Evolutionary conservation across 2,797 vertebrate species (phyloP), one percentile per base, ranked within the genome.

Genomic region (Ptychadena robeensis): DNA sequence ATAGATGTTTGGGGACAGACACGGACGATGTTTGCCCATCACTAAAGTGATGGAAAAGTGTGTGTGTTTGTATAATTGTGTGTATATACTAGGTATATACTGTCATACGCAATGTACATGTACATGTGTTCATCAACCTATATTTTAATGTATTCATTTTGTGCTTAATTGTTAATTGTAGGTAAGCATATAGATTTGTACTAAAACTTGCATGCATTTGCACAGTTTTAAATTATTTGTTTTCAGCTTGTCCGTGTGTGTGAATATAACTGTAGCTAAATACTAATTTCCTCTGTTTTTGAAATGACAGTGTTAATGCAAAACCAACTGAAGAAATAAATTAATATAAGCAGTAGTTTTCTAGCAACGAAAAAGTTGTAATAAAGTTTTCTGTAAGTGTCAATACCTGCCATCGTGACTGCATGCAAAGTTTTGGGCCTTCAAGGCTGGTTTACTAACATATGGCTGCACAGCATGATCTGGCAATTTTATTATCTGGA

Each of bases 391-490:
- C 22, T 38, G 27, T 28, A 38, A 64, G 73, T 75, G 27, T 40
- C 38, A 70, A 11, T 27, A 25, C 59, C 35, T 73, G 68, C 28
- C 57, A 68, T 75, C 30, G 35, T 65, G 57, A 64, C 57, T 73
- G 79, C 69, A 34, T 35, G 18, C 35, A 44, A n/a, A n/a, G 14
- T 57, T 12, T 65, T 80, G 37, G 69, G 68, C 79, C 69, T 80
- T 18, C 35, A 73, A 72, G 79, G 79, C 69, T 72, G 37, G 53
- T 72, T 80, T 80, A 80, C 59, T 72, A 80, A 73, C 79, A 80
- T 72, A 80, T 80, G 79, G 79, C 4, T 27, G 35, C 79, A 80
- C 79, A 80, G 79, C 69, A 80, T 32, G 79, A 80, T 53, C 79
- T 80, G 68, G 79, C 79, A 64, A 27, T 64, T 72, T 80, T 64